Percentiles rank a stretch among this genome's conserved stretches.
phyloP scores from a whole-genome alignment of 2,797 vertebrate genomes.

The Alectoris magna region DNA sequence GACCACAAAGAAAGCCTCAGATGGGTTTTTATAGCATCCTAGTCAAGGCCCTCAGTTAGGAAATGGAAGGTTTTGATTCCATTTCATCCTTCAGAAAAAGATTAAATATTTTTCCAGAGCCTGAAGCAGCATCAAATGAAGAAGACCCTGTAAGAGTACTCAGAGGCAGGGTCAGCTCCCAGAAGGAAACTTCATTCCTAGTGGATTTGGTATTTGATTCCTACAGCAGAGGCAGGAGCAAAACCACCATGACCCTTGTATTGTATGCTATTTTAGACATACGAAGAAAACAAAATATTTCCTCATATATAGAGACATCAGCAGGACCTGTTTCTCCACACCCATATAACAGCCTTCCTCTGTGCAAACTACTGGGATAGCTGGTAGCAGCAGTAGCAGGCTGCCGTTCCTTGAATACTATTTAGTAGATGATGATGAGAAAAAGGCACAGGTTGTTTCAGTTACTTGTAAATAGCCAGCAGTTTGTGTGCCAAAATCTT shows the following conservation, averaged over 20 bases:
- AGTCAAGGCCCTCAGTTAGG: neutral
- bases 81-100: neutral
- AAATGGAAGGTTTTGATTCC: neutral
- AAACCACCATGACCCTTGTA: neutral
- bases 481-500: neutral
- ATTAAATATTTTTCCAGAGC: neutral
- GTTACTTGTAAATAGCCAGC: neutral
- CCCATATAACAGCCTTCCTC: neutral
- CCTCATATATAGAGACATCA: neutral
- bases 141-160: neutral
- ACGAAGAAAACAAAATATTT: neutral
- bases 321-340: neutral
- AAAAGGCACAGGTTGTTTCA: neutral
- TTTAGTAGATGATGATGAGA: neutral
- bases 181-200: neutral
- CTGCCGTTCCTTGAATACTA: neutral
- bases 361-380: neutral
- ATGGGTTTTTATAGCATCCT: neutral
- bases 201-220: neutral
- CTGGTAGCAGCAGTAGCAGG: neutral
- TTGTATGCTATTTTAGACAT: neutral
- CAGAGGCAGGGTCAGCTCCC: neutral
- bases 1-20: neutral
- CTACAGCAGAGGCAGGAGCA: neutral
- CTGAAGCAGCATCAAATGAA: neutral